phyloP scores from a whole-genome alignment of 2,797 vertebrate species.

The Threskiornis aethiopicus region DNA sequence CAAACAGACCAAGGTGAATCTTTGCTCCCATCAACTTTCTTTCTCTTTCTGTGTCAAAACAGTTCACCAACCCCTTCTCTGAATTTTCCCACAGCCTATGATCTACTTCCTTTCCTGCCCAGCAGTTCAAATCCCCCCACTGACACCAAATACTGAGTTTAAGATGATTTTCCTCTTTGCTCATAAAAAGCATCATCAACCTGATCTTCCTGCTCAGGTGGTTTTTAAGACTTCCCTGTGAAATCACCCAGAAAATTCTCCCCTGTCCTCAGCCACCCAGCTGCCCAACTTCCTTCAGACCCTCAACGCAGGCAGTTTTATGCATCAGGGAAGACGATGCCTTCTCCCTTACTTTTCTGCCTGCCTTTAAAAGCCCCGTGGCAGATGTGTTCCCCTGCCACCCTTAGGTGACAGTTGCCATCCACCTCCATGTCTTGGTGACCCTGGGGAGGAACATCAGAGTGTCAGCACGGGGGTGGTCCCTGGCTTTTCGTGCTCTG shows the following conservation, averaged over 20 bases:
- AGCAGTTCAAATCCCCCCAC: not conserved
- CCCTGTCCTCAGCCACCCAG: not conserved
- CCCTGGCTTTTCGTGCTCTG: not conserved
- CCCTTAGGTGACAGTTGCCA: not conserved
- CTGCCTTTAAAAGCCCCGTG: not conserved
- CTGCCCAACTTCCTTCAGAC: not conserved
- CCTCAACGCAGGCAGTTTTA: not conserved
- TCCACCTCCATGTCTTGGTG: not conserved
- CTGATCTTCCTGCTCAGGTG: not conserved
- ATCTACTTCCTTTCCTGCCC: not conserved
- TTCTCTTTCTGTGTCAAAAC: not conserved
- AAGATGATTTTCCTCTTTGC: not conserved
- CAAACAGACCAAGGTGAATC: not conserved
- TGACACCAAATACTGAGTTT: not conserved
- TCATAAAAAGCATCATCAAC: not conserved
- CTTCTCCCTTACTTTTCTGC: not conserved
- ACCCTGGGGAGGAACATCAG: not conserved
- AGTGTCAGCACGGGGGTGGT: not conserved
- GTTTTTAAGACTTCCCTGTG: not conserved
- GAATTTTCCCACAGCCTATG: not conserved
- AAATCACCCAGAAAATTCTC: not conserved
- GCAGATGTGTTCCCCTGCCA: not conserved
- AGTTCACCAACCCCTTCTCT: not conserved
- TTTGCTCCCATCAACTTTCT: not conserved
- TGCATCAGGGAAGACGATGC: not conserved